These are phyloP conservation scores for Unio pictorum DNA, from an alignment of 2,888 invertebrate species.

Conservation along the genomic window DNA sequence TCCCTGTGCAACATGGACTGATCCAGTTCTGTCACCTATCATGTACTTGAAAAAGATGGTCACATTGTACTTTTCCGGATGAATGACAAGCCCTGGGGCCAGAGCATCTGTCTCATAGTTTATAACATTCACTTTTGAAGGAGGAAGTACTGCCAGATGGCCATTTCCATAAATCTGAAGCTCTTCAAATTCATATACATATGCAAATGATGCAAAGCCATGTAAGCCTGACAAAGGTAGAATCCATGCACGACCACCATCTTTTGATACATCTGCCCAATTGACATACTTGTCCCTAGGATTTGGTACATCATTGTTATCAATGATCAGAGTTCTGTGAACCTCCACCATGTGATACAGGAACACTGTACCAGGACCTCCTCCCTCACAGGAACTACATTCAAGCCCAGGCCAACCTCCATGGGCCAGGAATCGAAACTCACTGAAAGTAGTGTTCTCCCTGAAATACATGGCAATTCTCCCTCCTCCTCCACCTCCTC, in stretches of 20 bases:
- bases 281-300: conserved; percentile 46
- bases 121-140: conserved; percentile 22
- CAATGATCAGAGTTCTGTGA: conserved; percentile 57
- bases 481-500: conserved; percentile 54
- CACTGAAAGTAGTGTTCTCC: conserved; percentile 52
- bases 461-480: conserved; percentile 56
- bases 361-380: conserved; percentile 57
- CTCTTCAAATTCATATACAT: conserved; percentile 52
- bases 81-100: conserved; percentile 15
- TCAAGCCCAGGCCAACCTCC: conserved; percentile 39
- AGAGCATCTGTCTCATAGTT: conserved; percentile 23
- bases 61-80: conserved; percentile 33
- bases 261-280: conserved; percentile 43
- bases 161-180: conserved; percentile 60
- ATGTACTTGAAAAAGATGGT: conserved; percentile 58
- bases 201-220: conserved; percentile 35
- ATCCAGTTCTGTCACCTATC: conserved; percentile 59
- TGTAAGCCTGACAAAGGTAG: conserved; percentile 52
- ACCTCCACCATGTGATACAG: conserved; percentile 48
- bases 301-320: conserved; percentile 46
- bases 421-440: conserved; percentile 52
- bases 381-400: conserved; percentile 41
- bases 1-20: conserved; percentile 47
- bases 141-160: conserved; percentile 53
- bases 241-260: conserved; percentile 57